Evolutionary conservation across 2,888 invertebrate species (phyloP).

Genomic region (Acleris literana): DNA sequence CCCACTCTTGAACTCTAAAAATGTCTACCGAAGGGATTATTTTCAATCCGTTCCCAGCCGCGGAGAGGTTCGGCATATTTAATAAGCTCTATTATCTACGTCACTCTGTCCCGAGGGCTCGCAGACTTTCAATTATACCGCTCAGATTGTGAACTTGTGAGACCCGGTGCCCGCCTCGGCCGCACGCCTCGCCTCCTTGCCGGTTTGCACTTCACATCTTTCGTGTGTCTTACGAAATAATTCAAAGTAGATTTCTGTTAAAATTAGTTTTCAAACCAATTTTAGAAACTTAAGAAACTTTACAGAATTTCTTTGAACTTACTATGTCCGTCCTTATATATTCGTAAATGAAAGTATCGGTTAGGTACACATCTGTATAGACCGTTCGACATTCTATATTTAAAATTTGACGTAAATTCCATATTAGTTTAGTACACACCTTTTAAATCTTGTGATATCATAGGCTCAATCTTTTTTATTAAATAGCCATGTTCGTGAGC

Average conservation of each 20-base stretch:
- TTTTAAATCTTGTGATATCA: too few species aligned
- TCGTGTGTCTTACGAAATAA: conserved; percentile 34
- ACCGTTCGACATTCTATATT: too few species aligned
- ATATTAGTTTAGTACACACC: too few species aligned
- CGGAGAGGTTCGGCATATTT: conserved; percentile 71
- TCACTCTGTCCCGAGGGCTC: conserved; percentile 53
- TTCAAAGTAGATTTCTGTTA: conserved; percentile 29
- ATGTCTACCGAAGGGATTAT: conserved; percentile 69
- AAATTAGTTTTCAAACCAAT: conserved; percentile 36
- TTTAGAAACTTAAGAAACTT: conserved; percentile 20
- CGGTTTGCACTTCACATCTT: conserved; percentile 33
- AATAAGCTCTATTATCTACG: conserved; percentile 72
- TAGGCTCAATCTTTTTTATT: too few species aligned
- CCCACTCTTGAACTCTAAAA: conserved; percentile 59
- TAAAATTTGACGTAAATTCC: too few species aligned
- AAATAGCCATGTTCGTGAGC: too few species aligned
- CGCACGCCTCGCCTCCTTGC: conserved; percentile 26
- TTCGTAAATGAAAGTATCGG: neutral
- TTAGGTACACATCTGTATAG: too few species aligned
- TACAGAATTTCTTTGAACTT: conserved; percentile 15
- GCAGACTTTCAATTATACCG: conserved; percentile 69
- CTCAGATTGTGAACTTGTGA: conserved; percentile 53
- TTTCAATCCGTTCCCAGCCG: conserved; percentile 65
- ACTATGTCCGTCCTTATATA: too few species aligned
- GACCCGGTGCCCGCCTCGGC: conserved; percentile 35